Base-by-base conservation (phyloP, 2,888 invertebrate genomes). In the Drosophila robusta region DNA sequence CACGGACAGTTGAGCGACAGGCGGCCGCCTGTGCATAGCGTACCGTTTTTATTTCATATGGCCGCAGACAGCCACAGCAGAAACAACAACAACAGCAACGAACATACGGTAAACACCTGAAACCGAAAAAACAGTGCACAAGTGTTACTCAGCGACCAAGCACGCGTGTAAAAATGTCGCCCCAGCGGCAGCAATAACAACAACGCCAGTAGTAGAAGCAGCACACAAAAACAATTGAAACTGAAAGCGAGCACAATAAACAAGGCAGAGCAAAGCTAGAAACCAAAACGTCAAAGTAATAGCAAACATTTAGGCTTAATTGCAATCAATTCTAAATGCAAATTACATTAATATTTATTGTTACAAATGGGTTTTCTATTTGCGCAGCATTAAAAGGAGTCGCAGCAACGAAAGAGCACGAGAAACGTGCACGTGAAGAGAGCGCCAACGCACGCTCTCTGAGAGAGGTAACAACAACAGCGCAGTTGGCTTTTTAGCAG, bases 31-130 rank as follows among this genome's bases (percentile, higher is more conserved):
- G 87, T 75, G 83, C 87, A 90, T 89, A 87, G 78, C 75, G 90
- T 79, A 89, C 86, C 82, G 91, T 87, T 91, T 91, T 89, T 90
- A 91, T 90, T 91, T 90, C 91, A 91, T 90, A 90, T 34, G 78
- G 69, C 42, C 72, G 71, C 75, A 78, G 67, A 76, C 78, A 78
- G 68, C 69, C 70, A 71, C 70, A 65, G 47, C 55, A 56, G 47
- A 42, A 49, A 18, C 50, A 64, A 61, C 50, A 47, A 55, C 51
- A 38, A 75, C 71, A 60, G 64, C 62, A 54, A 62, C 69, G 61
- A 76, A 61, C 78, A 64, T 61, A 66, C 69, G 69, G 67, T 57
- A 69, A 67, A 74, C 56, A 75, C 77, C 77, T 65, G 69, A 82
- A 76, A 79, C 67, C 77, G 73, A 68, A 73, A 29, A 78, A 79